Evolutionary conservation across 2,888 invertebrate genomes (phyloP).

Genomic region (Eilema griseolum): DNA sequence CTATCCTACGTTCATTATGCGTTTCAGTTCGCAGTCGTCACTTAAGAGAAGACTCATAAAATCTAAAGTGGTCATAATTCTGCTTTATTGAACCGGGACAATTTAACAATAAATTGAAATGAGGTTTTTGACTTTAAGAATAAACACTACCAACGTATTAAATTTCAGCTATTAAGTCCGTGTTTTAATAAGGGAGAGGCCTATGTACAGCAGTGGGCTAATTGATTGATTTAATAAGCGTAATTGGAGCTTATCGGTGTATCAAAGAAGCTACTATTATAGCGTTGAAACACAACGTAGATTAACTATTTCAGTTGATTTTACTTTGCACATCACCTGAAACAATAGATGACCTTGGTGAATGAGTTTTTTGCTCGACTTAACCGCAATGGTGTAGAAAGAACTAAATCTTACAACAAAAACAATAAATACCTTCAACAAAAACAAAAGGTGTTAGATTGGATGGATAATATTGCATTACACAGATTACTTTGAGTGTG

Average conservation of each 20-base stretch:
- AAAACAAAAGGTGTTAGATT: slow-evolving; percentile 60
- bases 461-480: slow-evolving; percentile 63
- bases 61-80: slow-evolving; percentile 4
- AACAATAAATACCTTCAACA: slow-evolving; percentile 55
- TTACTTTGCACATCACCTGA: slow-evolving; percentile 41
- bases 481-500: slow-evolving; percentile 61
- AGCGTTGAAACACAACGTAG: slow-evolving; percentile 26
- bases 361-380: slow-evolving; percentile 43
- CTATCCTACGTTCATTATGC: background rate
- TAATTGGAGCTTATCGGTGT: no score
- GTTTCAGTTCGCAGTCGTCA: background rate
- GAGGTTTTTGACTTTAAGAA: slow-evolving; percentile 18
- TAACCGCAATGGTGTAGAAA: slow-evolving; percentile 41
- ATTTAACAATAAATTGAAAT: slow-evolving; percentile 23
- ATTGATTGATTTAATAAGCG: no score
- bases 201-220: no score
- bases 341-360: slow-evolving; percentile 49
- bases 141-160: background rate
- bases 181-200: background rate
- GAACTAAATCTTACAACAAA: slow-evolving; percentile 42
- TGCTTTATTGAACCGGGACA: slow-evolving; percentile 16
- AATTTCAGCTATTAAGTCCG: background rate
- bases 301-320: slow-evolving; percentile 25
- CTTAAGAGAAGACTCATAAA: background rate
- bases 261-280: slow-evolving; percentile 7